Conservation (phyloP, 2,113 vertebrate genomes). For the Blennius ocellaris region DNA sequence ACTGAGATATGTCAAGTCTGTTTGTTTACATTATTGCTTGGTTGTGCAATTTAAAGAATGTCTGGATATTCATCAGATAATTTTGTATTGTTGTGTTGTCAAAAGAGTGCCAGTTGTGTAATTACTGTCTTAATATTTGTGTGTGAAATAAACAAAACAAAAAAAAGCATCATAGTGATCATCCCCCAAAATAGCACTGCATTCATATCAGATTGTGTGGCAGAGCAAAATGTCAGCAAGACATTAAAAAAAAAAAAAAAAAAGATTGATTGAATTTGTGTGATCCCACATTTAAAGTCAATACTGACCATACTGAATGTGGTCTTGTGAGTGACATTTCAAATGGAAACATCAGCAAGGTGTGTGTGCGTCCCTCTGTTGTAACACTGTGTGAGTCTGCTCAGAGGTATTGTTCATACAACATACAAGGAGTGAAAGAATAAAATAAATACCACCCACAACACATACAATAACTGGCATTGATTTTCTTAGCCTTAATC, state of each 20-base stretch:
- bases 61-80: slow-evolving; percentile 78
- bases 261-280: slow-evolving; percentile 26
- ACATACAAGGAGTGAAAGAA: slow-evolving; percentile 47
- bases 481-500: slow-evolving; percentile 45
- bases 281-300: slow-evolving; percentile 11
- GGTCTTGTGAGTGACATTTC: slow-evolving; percentile 44
- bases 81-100: slow-evolving; percentile 83
- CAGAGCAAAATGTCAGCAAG: slow-evolving; percentile 37
- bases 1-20: slow-evolving; percentile 49
- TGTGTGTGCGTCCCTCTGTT: slow-evolving; percentile 32
- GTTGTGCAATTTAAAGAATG: slow-evolving; percentile 81
- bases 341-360: slow-evolving; percentile 30
- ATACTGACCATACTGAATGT: slow-evolving; percentile 25
- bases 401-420: slow-evolving; percentile 43
- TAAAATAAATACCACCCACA: slow-evolving; percentile 44
- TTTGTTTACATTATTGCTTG: slow-evolving; percentile 80
- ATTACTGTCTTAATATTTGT: slow-evolving; percentile 82
- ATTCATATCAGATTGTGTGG: slow-evolving; percentile 61
- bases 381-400: slow-evolving; percentile 30
- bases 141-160: slow-evolving; percentile 76
- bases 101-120: slow-evolving; percentile 81
- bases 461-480: slow-evolving; percentile 51
- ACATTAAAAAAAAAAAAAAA: too few species aligned
- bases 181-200: slow-evolving; percentile 41
- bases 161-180: slow-evolving; percentile 61